Conservation (phyloP, 2,797 vertebrate species). For the Falco naumanni region DNA sequence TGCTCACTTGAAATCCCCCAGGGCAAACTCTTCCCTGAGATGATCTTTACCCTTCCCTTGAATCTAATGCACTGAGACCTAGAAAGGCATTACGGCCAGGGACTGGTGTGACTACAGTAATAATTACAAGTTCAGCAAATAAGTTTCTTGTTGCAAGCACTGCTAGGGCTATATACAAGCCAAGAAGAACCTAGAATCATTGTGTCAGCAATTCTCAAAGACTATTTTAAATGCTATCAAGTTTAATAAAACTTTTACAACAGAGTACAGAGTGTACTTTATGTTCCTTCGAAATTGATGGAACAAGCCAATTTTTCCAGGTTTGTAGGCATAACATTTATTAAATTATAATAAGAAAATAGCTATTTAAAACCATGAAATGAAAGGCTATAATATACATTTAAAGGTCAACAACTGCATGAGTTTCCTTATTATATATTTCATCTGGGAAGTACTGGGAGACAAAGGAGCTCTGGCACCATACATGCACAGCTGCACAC, state of each 20-base stretch:
- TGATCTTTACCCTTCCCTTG: constrained; percentile 54
- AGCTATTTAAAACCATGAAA: constrained; percentile 63
- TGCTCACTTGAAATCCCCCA: neutral
- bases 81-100: neutral
- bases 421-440: constrained; percentile 17
- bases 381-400: constrained; percentile 38
- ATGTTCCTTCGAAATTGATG: constrained; percentile 62
- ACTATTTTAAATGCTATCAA: constrained; percentile 66
- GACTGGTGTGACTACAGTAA: neutral
- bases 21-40: constrained; percentile 36
- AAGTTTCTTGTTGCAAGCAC: neutral
- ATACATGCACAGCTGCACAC: neutral
- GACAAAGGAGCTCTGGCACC: neutral
- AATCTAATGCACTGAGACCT: constrained; percentile 11
- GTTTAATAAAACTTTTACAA: constrained; percentile 71
- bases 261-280: constrained; percentile 32
- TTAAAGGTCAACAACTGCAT: constrained; percentile 57
- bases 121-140: constrained; percentile 58
- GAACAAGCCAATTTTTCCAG: constrained; percentile 63
- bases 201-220: constrained; percentile 64
- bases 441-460: neutral
- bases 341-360: constrained; percentile 67
- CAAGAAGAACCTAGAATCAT: constrained; percentile 40
- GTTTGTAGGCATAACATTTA: constrained; percentile 63
- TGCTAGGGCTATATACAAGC: neutral